Percentiles rank a stretch among this genome's conserved stretches.
These are phyloP conservation scores for Solenodon paradoxus DNA, from an alignment of 2,113 vertebrate genomes.

Conservation along the genomic window DNA sequence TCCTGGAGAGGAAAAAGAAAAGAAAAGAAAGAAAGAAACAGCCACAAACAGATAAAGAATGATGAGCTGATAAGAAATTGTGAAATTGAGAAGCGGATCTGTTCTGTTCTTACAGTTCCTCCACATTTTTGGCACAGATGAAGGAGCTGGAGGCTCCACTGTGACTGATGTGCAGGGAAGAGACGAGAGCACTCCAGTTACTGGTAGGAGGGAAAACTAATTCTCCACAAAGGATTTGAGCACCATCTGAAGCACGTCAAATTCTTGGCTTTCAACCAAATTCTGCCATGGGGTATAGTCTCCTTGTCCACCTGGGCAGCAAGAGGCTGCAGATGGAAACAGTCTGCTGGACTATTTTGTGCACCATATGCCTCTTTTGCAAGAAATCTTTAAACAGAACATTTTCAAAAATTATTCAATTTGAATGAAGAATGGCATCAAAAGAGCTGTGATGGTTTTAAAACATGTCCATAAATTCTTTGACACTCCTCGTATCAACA, in stretches of 20 bases:
- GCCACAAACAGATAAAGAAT: neutral
- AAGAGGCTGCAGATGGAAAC: conserved; percentile 18
- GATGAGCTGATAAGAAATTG: neutral
- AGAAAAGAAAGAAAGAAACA: neutral
- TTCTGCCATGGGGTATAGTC: neutral
- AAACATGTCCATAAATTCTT: neutral
- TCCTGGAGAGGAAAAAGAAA: neutral
- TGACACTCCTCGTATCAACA: neutral
- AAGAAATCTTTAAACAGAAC: conserved; percentile 36
- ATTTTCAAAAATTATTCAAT: neutral
- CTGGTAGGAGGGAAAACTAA: neutral
- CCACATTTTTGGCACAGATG: neutral
- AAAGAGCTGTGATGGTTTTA: conserved; percentile 23
- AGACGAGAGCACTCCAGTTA: neutral
- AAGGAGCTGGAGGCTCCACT: neutral
- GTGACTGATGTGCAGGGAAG: neutral
- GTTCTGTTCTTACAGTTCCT: neutral
- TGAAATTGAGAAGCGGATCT: neutral
- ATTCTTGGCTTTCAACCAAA: neutral
- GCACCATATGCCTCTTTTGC: neutral
- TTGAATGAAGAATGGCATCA: conserved; percentile 36
- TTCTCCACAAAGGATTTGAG: neutral
- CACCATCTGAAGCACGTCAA: neutral
- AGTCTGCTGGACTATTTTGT: neutral
- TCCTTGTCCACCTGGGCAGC: conserved; percentile 28